Evolutionary conservation across 1,140 invertebrate genomes (phyloP), one percentile per base, ranked within the genome.

Genomic region (Brachionus plicatilis): DNA sequence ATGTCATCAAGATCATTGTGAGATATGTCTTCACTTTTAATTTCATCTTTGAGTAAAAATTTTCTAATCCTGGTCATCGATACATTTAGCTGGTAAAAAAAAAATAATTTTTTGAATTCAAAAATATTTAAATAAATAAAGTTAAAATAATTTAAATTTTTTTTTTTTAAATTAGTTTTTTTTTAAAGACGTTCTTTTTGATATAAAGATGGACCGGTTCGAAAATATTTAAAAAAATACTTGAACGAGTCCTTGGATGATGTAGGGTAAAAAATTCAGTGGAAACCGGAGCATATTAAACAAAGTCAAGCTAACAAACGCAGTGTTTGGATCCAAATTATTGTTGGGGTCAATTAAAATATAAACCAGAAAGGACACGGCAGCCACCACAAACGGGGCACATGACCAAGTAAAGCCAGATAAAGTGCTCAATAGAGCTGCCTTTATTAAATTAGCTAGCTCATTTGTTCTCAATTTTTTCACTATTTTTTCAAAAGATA

Each of bases 251-350:
- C 60, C 66, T 47, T 88, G 88, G 84, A 92, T 90, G 37, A 92
- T 86, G 86, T 91, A 90, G 5, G 92, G 92, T 60, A 93, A 87
- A 86, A 92, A 90, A 41, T 88, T 87, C 72, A 93, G 91, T 86
- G 97, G 96, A 90, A 97, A 96, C 87, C 96, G 93, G 86, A 99
- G 93, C 86, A 99, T 96, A 91, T 98, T 98, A 92, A 99, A 99
- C 87, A 99, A 93, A 88, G 96, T 94, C 86, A 99, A 92, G 86
- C 96, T 95, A 85, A 99, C 96, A 92, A 99, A 99, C 85, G 92
- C 92, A 24, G 90, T 83, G 86, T 92, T 89, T 12, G 86, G 85
- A 37, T 88, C 86, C 85, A 90, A 88, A 84, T 84, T 45, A 37
- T 84, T 84, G n/a, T 84, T 24, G 9, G 29, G 6, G n/a, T 82